phyloP scores from a whole-genome alignment of 2,797 vertebrate species.

The Streptopelia turtur region DNA sequence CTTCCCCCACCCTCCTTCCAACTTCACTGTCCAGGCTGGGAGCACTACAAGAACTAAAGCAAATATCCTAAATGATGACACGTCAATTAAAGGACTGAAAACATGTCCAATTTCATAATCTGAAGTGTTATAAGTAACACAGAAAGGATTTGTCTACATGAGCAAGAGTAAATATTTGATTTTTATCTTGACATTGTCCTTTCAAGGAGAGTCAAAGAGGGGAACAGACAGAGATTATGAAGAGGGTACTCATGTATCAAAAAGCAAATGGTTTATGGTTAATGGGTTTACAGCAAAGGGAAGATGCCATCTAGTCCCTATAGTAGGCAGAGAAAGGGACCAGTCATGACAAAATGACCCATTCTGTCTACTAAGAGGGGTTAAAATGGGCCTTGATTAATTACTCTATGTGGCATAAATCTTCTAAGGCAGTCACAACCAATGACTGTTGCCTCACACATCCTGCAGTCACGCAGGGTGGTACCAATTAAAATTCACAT shows the following conservation, averaged over 20 bases:
- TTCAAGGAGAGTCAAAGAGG: slow-evolving; percentile 54
- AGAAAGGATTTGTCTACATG: slow-evolving; percentile 42
- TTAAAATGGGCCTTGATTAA: background rate
- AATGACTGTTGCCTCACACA: background rate
- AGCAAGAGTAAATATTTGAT: slow-evolving; percentile 58
- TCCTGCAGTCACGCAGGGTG: background rate
- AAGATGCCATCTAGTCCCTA: background rate
- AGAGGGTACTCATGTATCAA: background rate
- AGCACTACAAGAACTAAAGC: slow-evolving; percentile 2
- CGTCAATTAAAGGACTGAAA: slow-evolving; percentile 50
- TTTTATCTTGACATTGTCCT: slow-evolving; percentile 66
- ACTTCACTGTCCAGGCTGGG: background rate
- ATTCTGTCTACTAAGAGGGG: background rate
- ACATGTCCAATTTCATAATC: slow-evolving; percentile 15
- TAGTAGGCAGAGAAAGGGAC: background rate
- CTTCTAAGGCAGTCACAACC: background rate
- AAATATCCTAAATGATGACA: slow-evolving; percentile 36
- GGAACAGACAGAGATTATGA: background rate
- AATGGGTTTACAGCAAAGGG: background rate
- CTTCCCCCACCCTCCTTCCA: background rate
- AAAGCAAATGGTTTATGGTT: background rate
- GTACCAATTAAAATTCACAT: background rate
- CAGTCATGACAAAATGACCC: background rate
- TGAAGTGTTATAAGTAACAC: slow-evolving; percentile 26
- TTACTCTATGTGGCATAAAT: background rate